Conservation (phyloP, 2,888 invertebrate species). For the Noctua janthe region DNA sequence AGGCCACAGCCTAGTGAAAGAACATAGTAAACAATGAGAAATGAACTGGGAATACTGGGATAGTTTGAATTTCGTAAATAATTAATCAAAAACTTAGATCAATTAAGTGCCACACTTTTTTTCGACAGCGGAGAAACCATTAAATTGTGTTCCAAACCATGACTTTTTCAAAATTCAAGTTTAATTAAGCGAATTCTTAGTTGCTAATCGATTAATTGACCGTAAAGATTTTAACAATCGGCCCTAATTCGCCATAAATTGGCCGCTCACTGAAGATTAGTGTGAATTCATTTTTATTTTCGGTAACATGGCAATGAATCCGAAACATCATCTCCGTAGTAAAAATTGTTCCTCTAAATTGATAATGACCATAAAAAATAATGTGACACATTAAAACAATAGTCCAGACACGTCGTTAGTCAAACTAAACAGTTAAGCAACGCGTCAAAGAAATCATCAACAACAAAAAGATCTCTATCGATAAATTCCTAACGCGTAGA, state of each 20-base stretch:
- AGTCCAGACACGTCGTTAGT: slow-evolving; percentile 64
- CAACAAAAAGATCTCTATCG: slow-evolving; percentile 83
- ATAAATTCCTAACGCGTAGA: slow-evolving; percentile 83
- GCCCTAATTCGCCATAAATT: slow-evolving; percentile 57
- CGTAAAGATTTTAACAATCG: slow-evolving; percentile 53
- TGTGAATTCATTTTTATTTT: slow-evolving; percentile 49
- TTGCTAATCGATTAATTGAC: slow-evolving; percentile 64
- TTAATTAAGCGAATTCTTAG: slow-evolving; percentile 51
- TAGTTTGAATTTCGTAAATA: background rate
- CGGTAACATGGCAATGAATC: slow-evolving; percentile 30
- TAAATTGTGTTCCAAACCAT: background rate
- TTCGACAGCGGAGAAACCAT: background rate
- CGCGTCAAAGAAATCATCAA: slow-evolving; percentile 82
- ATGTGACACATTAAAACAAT: slow-evolving; percentile 66
- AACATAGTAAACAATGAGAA: slow-evolving; percentile 64
- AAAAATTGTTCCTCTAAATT: slow-evolving; percentile 50
- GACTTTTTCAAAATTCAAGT: slow-evolving; percentile 19
- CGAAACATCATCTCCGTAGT: slow-evolving; percentile 12
- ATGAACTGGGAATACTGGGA: background rate
- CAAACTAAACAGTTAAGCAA: slow-evolving; percentile 69
- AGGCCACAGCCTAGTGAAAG: slow-evolving; percentile 59
- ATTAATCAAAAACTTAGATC: background rate
- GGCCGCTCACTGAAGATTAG: slow-evolving; percentile 39
- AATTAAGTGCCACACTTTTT: background rate
- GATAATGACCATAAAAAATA: slow-evolving; percentile 46